phyloP scores from a whole-genome alignment of 2,113 vertebrate genomes.

The Chloebia gouldiae region DNA sequence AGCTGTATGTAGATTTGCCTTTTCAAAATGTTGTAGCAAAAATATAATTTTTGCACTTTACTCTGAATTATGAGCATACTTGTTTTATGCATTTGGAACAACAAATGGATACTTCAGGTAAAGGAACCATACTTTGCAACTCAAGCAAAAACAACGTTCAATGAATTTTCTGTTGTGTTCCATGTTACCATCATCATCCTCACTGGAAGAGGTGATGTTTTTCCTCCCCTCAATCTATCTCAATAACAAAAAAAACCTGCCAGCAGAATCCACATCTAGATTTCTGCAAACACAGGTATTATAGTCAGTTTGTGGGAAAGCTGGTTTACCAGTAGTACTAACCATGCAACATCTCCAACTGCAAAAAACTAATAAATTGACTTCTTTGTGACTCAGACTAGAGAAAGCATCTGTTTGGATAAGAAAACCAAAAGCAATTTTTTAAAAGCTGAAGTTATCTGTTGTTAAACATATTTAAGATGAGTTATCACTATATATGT shows the following conservation, averaged over 20 bases:
- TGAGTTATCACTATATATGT: neutral
- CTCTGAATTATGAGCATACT: neutral
- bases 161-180: neutral
- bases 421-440: neutral
- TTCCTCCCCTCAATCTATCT: neutral
- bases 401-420: neutral
- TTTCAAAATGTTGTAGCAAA: neutral
- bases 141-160: neutral
- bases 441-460: neutral
- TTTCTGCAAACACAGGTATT: neutral
- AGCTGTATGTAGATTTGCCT: neutral
- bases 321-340: neutral
- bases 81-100: neutral
- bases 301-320: neutral
- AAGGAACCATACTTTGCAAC: neutral
- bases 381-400: neutral
- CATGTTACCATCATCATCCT: neutral
- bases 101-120: neutral
- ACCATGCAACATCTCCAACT: neutral
- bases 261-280: accelerated
- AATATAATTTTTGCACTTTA: neutral
- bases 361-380: neutral
- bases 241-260: neutral
- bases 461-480: neutral
- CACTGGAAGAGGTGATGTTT: neutral